phyloP scores from a whole-genome alignment of 2,113 vertebrate genomes.

The Trinectes maculatus region DNA sequence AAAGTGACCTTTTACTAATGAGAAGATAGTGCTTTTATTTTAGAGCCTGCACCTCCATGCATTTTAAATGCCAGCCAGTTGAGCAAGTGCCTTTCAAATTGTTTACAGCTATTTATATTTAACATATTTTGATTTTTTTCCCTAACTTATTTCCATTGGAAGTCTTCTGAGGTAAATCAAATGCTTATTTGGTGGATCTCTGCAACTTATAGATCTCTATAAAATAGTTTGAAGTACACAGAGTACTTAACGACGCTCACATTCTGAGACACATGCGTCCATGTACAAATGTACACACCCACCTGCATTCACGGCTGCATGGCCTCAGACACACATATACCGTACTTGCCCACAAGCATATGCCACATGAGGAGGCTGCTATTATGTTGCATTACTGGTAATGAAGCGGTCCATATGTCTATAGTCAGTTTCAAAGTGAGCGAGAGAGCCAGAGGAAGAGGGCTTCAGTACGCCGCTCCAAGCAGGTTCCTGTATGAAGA shows the following conservation, averaged over 20 bases:
- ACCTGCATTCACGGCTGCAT: slow-evolving; percentile 25
- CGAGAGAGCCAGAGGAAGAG: slow-evolving; percentile 4
- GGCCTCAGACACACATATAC: slow-evolving; percentile 26
- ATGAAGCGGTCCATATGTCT: slow-evolving; percentile 72
- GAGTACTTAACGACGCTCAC: no score
- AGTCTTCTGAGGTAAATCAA: not conserved
- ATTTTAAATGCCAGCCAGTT: slow-evolving; percentile 14
- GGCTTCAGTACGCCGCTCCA: not conserved
- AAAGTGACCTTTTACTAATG: slow-evolving; percentile 29
- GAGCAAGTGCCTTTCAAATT: not conserved
- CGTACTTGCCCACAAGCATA: slow-evolving; percentile 34
- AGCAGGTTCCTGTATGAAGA: not conserved
- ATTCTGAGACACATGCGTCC: not conserved
- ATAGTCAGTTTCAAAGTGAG: slow-evolving; percentile 48
- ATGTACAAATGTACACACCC: not conserved
- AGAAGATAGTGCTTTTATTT: slow-evolving; percentile 4
- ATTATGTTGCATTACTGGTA: slow-evolving; percentile 70
- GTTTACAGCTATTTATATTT: not conserved
- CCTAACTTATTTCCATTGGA: not conserved
- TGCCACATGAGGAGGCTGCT: slow-evolving; percentile 54
- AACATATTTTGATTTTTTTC: not conserved
- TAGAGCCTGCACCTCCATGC: not conserved
- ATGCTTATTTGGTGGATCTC: no score
- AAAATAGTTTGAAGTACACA: no score
- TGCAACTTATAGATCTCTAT: no score